phyloP scores from a whole-genome alignment of 2,113 vertebrate species.

The Enhydra lutris region DNA sequence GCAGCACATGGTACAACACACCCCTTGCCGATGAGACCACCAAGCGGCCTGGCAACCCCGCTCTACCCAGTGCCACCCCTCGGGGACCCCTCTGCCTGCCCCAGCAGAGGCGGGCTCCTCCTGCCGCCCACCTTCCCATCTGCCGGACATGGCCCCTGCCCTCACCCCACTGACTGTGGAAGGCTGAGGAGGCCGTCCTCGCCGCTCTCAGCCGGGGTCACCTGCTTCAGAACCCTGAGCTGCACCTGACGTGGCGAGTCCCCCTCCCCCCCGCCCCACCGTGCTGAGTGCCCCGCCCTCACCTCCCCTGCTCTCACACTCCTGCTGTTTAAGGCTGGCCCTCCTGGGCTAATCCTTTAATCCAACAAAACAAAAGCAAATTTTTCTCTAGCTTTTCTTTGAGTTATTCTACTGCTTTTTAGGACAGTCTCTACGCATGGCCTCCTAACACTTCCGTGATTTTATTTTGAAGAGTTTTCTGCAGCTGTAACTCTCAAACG shows the following conservation, averaged over 20 bases:
- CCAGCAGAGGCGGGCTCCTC: no score
- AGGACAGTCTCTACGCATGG: not conserved
- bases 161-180: not conserved
- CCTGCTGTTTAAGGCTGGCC: no score
- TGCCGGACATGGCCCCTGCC: not conserved
- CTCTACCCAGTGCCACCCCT: not conserved
- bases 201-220: no score
- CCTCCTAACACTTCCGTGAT: not conserved
- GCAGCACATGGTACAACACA: not conserved
- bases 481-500: not conserved
- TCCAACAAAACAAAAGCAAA: not conserved
- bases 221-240: not conserved
- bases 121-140: not conserved
- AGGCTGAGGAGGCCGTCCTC: not conserved
- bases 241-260: no score
- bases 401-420: not conserved
- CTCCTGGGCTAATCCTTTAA: no score
- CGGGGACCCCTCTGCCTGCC: not conserved
- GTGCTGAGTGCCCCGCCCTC: not conserved
- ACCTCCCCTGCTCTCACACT: not conserved
- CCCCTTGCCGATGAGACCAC: not conserved
- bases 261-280: no score
- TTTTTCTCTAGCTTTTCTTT: not conserved
- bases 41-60: not conserved
- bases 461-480: no score